Conservation (phyloP, 2,797 vertebrate species). For the Pogonophryne albipinna region DNA sequence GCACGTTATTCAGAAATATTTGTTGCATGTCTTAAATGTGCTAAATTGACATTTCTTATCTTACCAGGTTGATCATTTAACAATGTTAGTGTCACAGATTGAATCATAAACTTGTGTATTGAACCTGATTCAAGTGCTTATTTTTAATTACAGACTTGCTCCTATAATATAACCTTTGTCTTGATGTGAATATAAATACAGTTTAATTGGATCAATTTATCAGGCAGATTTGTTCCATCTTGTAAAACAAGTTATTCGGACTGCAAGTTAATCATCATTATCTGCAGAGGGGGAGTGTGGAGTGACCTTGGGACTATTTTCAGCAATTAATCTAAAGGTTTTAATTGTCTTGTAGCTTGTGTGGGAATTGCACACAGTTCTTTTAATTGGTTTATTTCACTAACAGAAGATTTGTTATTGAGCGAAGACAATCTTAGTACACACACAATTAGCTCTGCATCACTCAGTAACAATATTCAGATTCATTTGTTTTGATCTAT, state of each 20-base stretch:
- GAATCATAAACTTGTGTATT: conserved; percentile 30
- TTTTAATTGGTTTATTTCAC: conserved; percentile 47
- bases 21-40: conserved; percentile 14
- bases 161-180: neutral
- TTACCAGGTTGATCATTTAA: conserved; percentile 28
- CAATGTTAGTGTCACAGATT: conserved; percentile 40
- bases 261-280: neutral
- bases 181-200: neutral
- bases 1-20: conserved; percentile 24
- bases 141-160: conserved; percentile 27
- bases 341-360: conserved; percentile 47
- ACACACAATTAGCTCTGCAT: neutral
- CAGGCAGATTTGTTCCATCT: neutral
- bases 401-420: conserved; percentile 29
- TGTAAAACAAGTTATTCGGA: neutral
- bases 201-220: conserved; percentile 34
- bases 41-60: conserved; percentile 41
- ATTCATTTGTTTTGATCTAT: neutral
- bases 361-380: conserved; percentile 35
- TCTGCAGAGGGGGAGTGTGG: conserved; percentile 1
- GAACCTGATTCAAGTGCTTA: neutral
- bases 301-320: conserved; percentile 35
- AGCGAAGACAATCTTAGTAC: neutral
- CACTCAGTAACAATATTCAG: conserved; percentile 6
- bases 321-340: conserved; percentile 48